phyloP scores from a whole-genome alignment of 1,140 invertebrate genomes.

The Drosophila serrata region DNA sequence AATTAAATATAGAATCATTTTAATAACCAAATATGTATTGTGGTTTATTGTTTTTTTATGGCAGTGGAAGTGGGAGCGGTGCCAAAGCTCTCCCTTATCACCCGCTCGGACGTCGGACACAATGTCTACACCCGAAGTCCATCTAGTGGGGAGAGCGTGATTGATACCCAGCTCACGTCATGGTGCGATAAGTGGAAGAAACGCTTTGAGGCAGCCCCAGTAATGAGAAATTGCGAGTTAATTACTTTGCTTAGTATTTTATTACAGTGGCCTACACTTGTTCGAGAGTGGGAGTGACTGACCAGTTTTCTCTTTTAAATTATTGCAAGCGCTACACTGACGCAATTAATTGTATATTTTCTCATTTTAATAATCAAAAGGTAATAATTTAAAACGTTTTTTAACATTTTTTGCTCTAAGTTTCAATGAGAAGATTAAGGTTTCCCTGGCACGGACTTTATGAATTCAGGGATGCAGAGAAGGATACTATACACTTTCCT shows the following conservation, averaged over 20 bases:
- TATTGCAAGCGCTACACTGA: neutral
- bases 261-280: conserved; percentile 4
- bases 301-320: neutral
- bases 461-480: no score
- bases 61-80: conserved; percentile 10
- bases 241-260: conserved; percentile 6
- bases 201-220: conserved; percentile 1
- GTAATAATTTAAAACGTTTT: neutral
- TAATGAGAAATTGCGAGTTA: conserved; percentile 23
- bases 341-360: neutral
- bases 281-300: conserved; percentile 2
- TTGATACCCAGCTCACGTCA: conserved; percentile 44
- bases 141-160: conserved; percentile 40
- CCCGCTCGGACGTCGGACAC: conserved; percentile 1
- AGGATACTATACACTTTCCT: no score
- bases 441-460: no score
- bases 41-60: conserved; percentile 2
- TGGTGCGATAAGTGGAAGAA: neutral
- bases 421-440: no score
- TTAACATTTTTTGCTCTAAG: no score
- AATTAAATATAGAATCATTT: neutral
- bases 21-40: neutral
- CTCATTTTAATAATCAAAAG: neutral
- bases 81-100: conserved; percentile 49
- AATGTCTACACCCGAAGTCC: neutral